Percentiles rank a stretch among this genome's conserved stretches.
Evolutionary conservation across 2,888 invertebrate species (phyloP).

Genomic region (Hemithea aestivaria): DNA sequence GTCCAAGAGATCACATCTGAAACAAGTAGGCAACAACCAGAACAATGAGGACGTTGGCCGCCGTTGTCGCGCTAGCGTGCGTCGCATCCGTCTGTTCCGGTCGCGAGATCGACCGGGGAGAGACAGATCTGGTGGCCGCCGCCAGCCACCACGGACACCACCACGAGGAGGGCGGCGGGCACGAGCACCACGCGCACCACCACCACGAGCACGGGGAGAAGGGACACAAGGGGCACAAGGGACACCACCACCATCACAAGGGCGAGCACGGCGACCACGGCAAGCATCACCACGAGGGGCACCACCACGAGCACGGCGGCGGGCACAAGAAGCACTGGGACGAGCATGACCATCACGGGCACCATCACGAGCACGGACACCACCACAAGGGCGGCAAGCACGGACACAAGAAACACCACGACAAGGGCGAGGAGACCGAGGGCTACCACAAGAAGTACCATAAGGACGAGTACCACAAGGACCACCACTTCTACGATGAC

Average conservation of each 20-base stretch:
- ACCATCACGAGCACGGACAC: constrained; percentile 87
- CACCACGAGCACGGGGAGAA: constrained; percentile 86
- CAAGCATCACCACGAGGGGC: constrained; percentile 86
- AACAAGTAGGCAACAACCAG: constrained; percentile 40
- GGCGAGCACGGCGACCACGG: constrained; percentile 87
- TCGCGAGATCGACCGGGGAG: constrained; percentile 56
- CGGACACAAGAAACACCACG: constrained; percentile 89
- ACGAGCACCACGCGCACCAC: constrained; percentile 83
- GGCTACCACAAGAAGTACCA: constrained; percentile 92
- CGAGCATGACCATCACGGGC: constrained; percentile 85
- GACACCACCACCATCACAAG: constrained; percentile 87
- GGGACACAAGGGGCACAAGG: constrained; percentile 88
- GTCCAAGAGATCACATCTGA: constrained; percentile 56
- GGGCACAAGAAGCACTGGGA: constrained; percentile 90
- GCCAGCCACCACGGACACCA: constrained; percentile 73
- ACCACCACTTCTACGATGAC: constrained; percentile 93
- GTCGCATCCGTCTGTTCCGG: constrained; percentile 52
- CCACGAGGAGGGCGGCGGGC: constrained; percentile 83
- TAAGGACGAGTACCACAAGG: constrained; percentile 92
- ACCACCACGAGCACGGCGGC: constrained; percentile 87
- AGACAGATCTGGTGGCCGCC: constrained; percentile 70
- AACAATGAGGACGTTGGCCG: constrained; percentile 70
- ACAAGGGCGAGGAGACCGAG: constrained; percentile 89
- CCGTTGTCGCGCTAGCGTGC: constrained; percentile 62
- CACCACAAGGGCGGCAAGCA: constrained; percentile 89